Percentiles rank a stretch among this genome's conserved stretches.
Conservation (phyloP, 2,113 vertebrate species). For the Conger conger region DNA sequence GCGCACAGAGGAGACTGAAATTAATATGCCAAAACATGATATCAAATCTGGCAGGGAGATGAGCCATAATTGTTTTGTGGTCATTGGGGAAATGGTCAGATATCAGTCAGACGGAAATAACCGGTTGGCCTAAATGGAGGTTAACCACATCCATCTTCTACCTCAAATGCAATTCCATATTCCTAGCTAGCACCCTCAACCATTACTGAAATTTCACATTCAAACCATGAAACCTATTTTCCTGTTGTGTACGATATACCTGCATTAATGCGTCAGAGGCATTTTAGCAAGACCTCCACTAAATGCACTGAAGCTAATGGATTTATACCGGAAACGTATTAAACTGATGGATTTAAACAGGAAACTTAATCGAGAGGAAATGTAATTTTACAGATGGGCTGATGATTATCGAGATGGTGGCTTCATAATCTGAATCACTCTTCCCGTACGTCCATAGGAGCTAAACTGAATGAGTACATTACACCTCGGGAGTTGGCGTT, state of each 20-base stretch:
- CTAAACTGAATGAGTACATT: no score
- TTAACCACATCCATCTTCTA: constrained; percentile 15
- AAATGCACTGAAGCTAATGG: no score
- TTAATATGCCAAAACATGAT: constrained; percentile 34
- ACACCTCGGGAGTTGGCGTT: no score
- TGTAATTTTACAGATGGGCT: no score
- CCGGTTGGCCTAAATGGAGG: constrained; percentile 21
- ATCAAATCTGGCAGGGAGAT: constrained; percentile 15
- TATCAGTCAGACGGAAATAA: constrained; percentile 29
- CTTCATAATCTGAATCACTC: no score
- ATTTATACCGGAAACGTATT: no score
- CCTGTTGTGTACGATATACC: neutral
- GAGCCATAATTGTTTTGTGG: constrained; percentile 37
- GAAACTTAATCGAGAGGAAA: no score
- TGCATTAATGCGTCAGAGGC: neutral
- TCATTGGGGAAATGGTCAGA: constrained; percentile 32
- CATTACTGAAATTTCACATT: neutral
- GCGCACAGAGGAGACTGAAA: constrained; percentile 19
- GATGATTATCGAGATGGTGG: no score
- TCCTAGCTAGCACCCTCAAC: neutral
- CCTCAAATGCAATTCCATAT: neutral
- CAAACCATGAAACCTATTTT: neutral
- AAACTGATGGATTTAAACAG: no score
- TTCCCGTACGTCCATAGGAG: no score
- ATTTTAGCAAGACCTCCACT: no score